Percentiles rank a stretch among this genome's conserved stretches.
These are phyloP conservation scores for Madoqua kirkii DNA, from an alignment of 2,113 vertebrate species.

Conservation along the genomic window DNA sequence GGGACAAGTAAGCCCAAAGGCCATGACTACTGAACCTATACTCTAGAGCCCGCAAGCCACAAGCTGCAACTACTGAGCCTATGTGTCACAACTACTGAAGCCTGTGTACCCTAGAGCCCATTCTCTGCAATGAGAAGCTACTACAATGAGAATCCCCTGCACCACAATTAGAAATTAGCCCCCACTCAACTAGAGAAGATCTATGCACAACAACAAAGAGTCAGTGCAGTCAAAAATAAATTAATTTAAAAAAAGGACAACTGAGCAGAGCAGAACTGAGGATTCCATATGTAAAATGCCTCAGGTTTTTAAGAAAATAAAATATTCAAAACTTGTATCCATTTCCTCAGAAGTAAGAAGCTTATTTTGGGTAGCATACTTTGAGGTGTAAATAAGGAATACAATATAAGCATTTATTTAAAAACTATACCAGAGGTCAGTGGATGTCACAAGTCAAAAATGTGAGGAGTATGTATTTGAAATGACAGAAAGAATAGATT, in stretches of 20 bases:
- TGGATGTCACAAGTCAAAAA: not conserved
- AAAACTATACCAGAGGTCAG: not conserved
- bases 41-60: not conserved
- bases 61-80: not conserved
- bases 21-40: not conserved
- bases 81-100: not conserved
- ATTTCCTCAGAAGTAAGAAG: not conserved
- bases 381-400: not conserved
- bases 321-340: not conserved
- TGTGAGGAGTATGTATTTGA: not conserved
- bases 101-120: not conserved
- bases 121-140: not conserved
- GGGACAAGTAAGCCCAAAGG: not conserved
- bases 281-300: not conserved
- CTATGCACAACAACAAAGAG: not conserved
- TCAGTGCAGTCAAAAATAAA: not conserved
- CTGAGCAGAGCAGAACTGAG: not conserved
- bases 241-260: not conserved
- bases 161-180: not conserved
- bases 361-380: not conserved
- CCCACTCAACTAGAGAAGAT: not conserved
- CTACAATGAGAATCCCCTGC: not conserved
- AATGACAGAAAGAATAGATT: not conserved
- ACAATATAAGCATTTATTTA: not conserved
- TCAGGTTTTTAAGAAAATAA: not conserved